These are phyloP conservation scores for Pterostichus niger DNA, from an alignment of 2,888 invertebrate genomes.

Conservation along the genomic window DNA sequence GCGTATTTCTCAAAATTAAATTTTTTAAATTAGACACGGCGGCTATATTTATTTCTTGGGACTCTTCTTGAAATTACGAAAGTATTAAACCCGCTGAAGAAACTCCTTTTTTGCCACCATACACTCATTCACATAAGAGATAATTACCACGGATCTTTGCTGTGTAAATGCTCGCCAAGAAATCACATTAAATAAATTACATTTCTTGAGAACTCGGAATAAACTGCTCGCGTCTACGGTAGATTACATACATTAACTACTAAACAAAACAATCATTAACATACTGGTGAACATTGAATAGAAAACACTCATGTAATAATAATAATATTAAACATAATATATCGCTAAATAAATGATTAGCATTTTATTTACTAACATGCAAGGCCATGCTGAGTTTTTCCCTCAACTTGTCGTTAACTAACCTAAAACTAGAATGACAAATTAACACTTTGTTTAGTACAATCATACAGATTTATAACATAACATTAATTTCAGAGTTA, in stretches of 20 bases:
- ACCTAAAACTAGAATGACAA: conserved; percentile 36
- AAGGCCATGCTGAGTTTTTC: background rate
- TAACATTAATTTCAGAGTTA: conserved; percentile 21
- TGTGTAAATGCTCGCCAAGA: conserved; percentile 16
- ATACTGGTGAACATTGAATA: conserved; percentile 33
- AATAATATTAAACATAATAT: conserved; percentile 44
- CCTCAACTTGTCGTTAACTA: conserved; percentile 3
- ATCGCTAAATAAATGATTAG: conserved; percentile 28
- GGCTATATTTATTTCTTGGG: conserved; percentile 48
- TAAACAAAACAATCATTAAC: conserved; percentile 33
- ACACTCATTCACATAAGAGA: conserved; percentile 38
- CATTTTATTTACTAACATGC: conserved; percentile 21
- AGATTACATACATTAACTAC: background rate
- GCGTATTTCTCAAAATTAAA: conserved; percentile 64
- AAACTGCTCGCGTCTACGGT: background rate
- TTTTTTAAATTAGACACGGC: conserved; percentile 58
- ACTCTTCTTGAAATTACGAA: conserved; percentile 48
- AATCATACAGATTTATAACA: conserved; percentile 39
- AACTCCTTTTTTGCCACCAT: conserved; percentile 47
- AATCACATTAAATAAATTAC: conserved; percentile 47
- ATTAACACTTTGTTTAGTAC: conserved; percentile 43
- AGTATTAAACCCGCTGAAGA: conserved; percentile 30
- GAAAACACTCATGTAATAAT: conserved; percentile 5
- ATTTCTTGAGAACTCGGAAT: conserved; percentile 19
- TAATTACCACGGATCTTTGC: conserved; percentile 45